Percentiles rank a stretch among this genome's conserved stretches.
Conservation (phyloP, 2,113 vertebrate species). For the Bufo bufo region DNA sequence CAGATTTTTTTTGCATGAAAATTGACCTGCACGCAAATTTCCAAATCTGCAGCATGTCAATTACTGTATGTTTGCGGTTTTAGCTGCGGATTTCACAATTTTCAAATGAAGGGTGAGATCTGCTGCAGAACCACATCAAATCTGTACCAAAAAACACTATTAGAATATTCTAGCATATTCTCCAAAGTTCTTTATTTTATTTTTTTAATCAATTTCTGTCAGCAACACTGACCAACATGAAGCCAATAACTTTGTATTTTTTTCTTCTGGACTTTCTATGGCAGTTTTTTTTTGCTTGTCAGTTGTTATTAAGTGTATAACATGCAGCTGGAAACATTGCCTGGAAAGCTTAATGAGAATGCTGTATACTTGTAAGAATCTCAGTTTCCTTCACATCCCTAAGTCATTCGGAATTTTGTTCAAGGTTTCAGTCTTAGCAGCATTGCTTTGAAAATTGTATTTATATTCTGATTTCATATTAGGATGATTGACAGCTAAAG, state of each 20-base stretch:
- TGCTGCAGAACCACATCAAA: too few species aligned
- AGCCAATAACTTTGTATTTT: neutral
- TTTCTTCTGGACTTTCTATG: neutral
- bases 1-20: too few species aligned
- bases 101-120: too few species aligned
- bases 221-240: neutral
- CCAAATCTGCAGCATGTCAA: too few species aligned
- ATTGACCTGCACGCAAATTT: too few species aligned
- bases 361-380: neutral
- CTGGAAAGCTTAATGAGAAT: constrained; percentile 23
- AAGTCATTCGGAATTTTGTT: neutral
- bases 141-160: too few species aligned
- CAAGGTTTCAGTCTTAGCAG: neutral
- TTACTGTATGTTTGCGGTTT: too few species aligned
- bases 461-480: constrained; percentile 26
- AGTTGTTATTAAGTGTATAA: constrained; percentile 9
- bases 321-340: neutral
- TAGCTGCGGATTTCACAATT: too few species aligned
- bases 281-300: neutral
- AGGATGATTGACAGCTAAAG: constrained; percentile 7
- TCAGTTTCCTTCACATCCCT: neutral
- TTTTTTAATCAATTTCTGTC: neutral
- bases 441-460: constrained; percentile 14
- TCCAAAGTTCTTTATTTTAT: neutral
- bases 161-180: neutral